Base-by-base conservation (phyloP, 2,797 vertebrate genomes). In the Typhlichthys subterraneus region DNA sequence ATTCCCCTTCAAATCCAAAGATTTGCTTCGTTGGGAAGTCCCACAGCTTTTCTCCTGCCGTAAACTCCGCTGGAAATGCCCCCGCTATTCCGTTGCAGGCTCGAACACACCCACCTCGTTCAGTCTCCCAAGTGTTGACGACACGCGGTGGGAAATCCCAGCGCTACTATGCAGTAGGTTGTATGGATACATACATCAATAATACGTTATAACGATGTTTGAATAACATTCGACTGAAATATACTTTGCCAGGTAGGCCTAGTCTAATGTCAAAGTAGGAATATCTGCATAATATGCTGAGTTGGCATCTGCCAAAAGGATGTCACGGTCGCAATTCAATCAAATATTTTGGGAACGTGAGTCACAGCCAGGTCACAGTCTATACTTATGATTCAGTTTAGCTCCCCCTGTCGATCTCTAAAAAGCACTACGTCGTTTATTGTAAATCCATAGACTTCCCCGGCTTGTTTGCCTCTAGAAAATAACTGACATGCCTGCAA, bases 31-130 rank as follows among this genome's bases (percentile, higher is more conserved):
- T 2, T 51, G 86, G 90, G 79, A 90, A 90, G 83, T 55, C 84
- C 91, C 90, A 54, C 63, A 9, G 53, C 12, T 10, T 12, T 4
- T 49, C 23, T 57, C 19, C 57, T 49, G 17, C 56, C 62, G 68
- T 76, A 88, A 90, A 88, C 67, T 88, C 90, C 87, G 51, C 52
- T 5, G 81, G 73, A 88, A 91, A 91, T 80, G 72, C 83, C 89
- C 91, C 79, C 68, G 58, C 29, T 0, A 46, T 73, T 65, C 81
- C 84, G 29, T 64, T 12, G 0, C 13, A 1, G 1, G 14, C 13
- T 61, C 53, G 46, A 15, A 14, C 58, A 14, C 29, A 4, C 1
- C 38, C 38, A 9, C 38, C 38, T 9, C 38, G 38, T 9, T 42
- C 38, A 42, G 7, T 10, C 38, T 42, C 38, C 38, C 8, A 8